A percentile compares a stretch with the other conserved stretches of the same genome.
phyloP scores from a whole-genome alignment of 1,140 invertebrate species.

The Zaprionus kolodkinae region DNA sequence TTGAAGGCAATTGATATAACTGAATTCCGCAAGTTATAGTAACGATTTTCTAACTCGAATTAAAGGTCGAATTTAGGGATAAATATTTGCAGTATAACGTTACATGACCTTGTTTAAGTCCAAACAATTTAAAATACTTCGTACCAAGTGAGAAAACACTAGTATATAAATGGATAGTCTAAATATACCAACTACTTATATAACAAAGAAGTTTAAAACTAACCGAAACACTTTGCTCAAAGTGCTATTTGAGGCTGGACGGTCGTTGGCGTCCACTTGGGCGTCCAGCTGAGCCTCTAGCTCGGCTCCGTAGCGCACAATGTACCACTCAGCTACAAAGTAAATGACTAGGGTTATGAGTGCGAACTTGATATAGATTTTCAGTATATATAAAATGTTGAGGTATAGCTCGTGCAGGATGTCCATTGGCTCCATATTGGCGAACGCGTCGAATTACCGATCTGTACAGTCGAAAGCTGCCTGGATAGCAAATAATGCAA shows the following conservation, averaged over 20 bases:
- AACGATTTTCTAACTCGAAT: not conserved
- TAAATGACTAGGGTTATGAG: constrained; percentile 69
- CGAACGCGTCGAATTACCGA: constrained; percentile 54
- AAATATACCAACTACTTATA: constrained; percentile 2
- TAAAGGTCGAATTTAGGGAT: not conserved
- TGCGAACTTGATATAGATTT: constrained; percentile 74
- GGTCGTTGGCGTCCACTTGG: constrained; percentile 49
- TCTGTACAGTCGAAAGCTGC: not conserved
- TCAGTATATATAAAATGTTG: constrained; percentile 70
- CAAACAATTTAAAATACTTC: not conserved
- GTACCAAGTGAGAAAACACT: not conserved
- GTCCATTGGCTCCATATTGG: constrained; percentile 61
- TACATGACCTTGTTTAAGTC: constrained; percentile 46
- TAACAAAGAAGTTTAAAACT: constrained; percentile 73
- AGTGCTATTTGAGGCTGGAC: constrained; percentile 64
- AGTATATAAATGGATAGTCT: constrained; percentile 1
- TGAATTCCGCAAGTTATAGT: not conserved
- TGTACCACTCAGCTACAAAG: constrained; percentile 76
- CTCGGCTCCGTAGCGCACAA: constrained; percentile 64
- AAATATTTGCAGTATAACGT: not conserved
- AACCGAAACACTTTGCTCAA: constrained; percentile 66
- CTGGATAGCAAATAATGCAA: constrained; percentile 10
- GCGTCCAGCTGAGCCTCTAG: constrained; percentile 68
- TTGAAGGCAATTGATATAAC: constrained; percentile 48
- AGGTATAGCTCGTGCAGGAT: constrained; percentile 54